These are phyloP conservation scores for Acrossocheilus fasciatus DNA, from an alignment of 2,797 vertebrate species.

Conservation along the genomic window DNA sequence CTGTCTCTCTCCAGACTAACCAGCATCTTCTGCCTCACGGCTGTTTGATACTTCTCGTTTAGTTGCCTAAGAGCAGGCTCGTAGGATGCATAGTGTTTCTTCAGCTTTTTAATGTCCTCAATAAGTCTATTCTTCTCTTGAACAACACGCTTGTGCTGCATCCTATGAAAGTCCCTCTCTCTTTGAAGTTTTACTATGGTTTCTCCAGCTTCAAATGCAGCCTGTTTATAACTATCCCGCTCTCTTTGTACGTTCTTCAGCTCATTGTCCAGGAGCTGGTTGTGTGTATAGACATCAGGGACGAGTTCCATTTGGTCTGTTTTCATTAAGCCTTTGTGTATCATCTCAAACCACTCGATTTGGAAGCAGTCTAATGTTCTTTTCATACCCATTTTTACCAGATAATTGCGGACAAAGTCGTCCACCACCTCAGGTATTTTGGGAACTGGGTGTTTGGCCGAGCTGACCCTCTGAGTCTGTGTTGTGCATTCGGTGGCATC, in stretches of 20 bases:
- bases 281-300: constrained; percentile 79
- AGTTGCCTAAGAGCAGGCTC: constrained; percentile 81
- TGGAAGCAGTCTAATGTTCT: constrained; percentile 91
- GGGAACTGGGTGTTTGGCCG: constrained; percentile 48
- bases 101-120: constrained; percentile 85
- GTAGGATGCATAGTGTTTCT: constrained; percentile 82
- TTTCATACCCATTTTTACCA: constrained; percentile 86
- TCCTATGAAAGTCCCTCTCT: constrained; percentile 83
- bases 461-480: constrained; percentile 14
- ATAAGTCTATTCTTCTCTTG: constrained; percentile 88
- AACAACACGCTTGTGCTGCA: constrained; percentile 83
- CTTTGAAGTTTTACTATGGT: constrained; percentile 80
- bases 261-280: constrained; percentile 80
- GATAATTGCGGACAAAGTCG: constrained; percentile 89
- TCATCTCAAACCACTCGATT: constrained; percentile 88
- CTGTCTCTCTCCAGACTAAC: constrained; percentile 82
- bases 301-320: constrained; percentile 67
- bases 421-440: constrained; percentile 79
- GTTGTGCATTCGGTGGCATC: neutral
- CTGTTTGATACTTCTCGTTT: constrained; percentile 83
- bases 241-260: constrained; percentile 80
- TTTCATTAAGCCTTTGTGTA: constrained; percentile 77
- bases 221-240: constrained; percentile 75
- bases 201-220: constrained; percentile 77
- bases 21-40: constrained; percentile 83